Conservation (phyloP, 2,888 invertebrate genomes). For the Schizaphis graminum region DNA sequence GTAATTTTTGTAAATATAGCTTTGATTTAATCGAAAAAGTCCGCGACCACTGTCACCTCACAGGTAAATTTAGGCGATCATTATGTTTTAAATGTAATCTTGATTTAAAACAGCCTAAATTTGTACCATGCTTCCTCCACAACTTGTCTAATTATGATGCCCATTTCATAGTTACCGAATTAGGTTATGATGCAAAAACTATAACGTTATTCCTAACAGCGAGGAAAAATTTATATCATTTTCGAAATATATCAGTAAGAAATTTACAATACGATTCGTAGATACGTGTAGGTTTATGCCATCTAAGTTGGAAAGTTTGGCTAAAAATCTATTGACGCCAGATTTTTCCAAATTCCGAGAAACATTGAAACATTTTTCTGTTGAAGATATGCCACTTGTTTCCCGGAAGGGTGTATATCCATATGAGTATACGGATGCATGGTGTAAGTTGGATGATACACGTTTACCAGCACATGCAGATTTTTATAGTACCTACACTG, state of each 20-base stretch:
- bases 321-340: conserved; percentile 68
- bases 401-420: conserved; percentile 67
- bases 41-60: neutral
- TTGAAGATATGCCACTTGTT: neutral
- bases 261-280: conserved; percentile 41
- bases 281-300: conserved; percentile 63
- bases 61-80: neutral
- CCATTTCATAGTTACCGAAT: neutral
- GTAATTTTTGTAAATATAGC: no score
- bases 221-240: conserved; percentile 70
- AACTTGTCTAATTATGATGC: conserved; percentile 15
- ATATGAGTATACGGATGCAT: conserved; percentile 67
- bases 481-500: conserved; percentile 68
- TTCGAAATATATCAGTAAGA: neutral
- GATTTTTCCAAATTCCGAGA: conserved; percentile 63
- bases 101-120: neutral
- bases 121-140: neutral
- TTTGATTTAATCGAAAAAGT: no score
- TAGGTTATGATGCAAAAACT: neutral
- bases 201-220: conserved; percentile 69
- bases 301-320: conserved; percentile 52
- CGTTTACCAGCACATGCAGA: conserved; percentile 67
- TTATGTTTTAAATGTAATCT: neutral
- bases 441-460: conserved; percentile 49
- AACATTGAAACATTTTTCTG: no score